phyloP scores from a whole-genome alignment of 2,888 invertebrate species.

The Petrolisthes cinctipes region DNA sequence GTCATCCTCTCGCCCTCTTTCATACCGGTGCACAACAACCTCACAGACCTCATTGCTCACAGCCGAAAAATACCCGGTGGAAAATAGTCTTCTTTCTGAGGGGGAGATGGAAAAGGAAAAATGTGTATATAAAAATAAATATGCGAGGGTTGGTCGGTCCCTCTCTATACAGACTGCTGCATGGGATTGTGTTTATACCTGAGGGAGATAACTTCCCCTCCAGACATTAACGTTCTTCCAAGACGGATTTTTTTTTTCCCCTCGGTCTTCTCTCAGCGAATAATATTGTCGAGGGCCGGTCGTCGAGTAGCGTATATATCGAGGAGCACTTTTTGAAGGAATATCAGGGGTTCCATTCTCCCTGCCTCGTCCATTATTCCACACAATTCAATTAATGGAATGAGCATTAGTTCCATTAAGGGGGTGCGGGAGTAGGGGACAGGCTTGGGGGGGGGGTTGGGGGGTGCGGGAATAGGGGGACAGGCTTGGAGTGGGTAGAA shows the following conservation, averaged over 20 bases:
- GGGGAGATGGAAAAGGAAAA: neutral
- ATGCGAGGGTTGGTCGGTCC: neutral
- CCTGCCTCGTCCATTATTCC: conserved; percentile 38
- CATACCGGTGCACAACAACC: conserved; percentile 47
- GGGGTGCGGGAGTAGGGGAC: too few species aligned
- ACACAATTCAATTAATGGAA: conserved; percentile 55
- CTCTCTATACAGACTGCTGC: conserved; percentile 9
- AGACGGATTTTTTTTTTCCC: conserved; percentile 29
- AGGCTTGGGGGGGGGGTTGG: too few species aligned
- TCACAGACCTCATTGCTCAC: conserved; percentile 49
- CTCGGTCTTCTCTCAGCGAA: conserved; percentile 14
- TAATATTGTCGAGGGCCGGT: conserved; percentile 31
- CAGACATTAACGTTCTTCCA: conserved; percentile 40
- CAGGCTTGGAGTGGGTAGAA: too few species aligned
- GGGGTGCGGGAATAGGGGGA: too few species aligned
- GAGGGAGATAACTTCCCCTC: conserved; percentile 20
- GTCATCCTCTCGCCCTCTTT: conserved; percentile 46
- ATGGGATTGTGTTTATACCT: conserved; percentile 19
- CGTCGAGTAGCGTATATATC: conserved; percentile 24
- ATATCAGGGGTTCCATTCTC: conserved; percentile 36
- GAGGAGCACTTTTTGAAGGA: conserved; percentile 37
- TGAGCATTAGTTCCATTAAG: conserved; percentile 56
- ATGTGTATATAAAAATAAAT: conserved; percentile 5
- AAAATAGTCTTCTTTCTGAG: conserved; percentile 13
- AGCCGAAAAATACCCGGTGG: conserved; percentile 33